phyloP scores from a whole-genome alignment of 2,888 invertebrate species.

The Ophioninae sp. region DNA sequence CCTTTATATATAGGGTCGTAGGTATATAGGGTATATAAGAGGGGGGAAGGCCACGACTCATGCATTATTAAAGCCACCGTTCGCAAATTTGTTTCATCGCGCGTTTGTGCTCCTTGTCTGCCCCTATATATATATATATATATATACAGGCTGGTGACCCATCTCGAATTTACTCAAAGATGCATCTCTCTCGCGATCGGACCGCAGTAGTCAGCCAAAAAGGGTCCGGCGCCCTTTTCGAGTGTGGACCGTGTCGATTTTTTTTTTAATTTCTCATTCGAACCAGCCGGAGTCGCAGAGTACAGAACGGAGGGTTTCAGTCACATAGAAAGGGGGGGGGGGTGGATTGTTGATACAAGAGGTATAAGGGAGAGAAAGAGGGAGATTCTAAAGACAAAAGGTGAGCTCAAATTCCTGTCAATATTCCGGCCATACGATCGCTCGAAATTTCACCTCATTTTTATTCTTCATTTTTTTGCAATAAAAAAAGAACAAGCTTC shows the following conservation, averaged over 20 bases:
- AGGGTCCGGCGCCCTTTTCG: conserved; percentile 62
- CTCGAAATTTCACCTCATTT: too few species aligned
- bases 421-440: not conserved
- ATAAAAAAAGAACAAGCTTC: not conserved
- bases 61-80: conserved; percentile 63
- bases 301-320: too few species aligned
- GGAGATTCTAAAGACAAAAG: too few species aligned
- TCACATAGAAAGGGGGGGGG: too few species aligned
- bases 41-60: conserved; percentile 39
- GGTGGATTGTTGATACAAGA: too few species aligned
- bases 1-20: conserved; percentile 8
- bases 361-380: too few species aligned
- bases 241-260: conserved; percentile 6
- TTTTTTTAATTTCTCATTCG: too few species aligned
- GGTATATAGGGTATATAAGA: conserved; percentile 3
- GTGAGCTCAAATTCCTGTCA: not conserved
- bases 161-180: conserved; percentile 3
- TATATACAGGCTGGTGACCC: not conserved
- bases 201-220: conserved; percentile 56
- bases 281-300: too few species aligned
- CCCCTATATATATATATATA: not conserved
- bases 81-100: conserved; percentile 64
- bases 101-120: conserved; percentile 31
- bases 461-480: conserved; percentile 16
- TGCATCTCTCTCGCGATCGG: conserved; percentile 19